phyloP scores from a whole-genome alignment of 2,113 vertebrate species.

The Syngnathus floridae region DNA sequence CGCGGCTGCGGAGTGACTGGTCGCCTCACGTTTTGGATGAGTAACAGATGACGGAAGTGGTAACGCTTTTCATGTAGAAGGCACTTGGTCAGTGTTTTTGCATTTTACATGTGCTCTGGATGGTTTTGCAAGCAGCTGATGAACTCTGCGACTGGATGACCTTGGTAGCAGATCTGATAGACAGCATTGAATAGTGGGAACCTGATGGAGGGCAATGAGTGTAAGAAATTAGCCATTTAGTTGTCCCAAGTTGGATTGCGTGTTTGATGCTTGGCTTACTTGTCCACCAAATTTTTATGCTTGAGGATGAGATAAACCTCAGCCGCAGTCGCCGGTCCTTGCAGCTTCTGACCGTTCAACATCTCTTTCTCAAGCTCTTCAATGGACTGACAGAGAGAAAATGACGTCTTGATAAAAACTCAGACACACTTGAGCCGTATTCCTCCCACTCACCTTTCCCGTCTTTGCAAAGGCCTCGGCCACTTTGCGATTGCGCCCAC shows the following conservation, averaged over 20 bases:
- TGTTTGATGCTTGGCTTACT: constrained; percentile 70
- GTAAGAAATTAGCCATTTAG: neutral
- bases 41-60: constrained; percentile 6
- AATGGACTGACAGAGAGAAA: constrained; percentile 73
- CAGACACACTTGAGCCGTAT: neutral
- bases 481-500: constrained; percentile 87
- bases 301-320: constrained; percentile 87
- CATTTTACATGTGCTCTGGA: constrained; percentile 81
- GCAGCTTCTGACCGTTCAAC: constrained; percentile 96
- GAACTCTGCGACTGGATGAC: constrained; percentile 80
- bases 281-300: constrained; percentile 78
- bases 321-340: constrained; percentile 88
- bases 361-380: constrained; percentile 93
- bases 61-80: constrained; percentile 36
- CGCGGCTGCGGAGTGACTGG: constrained; percentile 22
- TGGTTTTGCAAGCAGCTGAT: constrained; percentile 89
- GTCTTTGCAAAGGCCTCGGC: constrained; percentile 88
- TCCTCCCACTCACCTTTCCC: constrained; percentile 75
- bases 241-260: neutral
- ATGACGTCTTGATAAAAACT: neutral
- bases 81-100: constrained; percentile 34
- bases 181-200: constrained; percentile 93
- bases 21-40: neutral
- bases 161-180: constrained; percentile 86
- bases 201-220: constrained; percentile 57